Percentiles rank a stretch among this genome's conserved stretches.
phyloP scores from a whole-genome alignment of 2,113 vertebrate genomes.

The Cebidichthys violaceus region DNA sequence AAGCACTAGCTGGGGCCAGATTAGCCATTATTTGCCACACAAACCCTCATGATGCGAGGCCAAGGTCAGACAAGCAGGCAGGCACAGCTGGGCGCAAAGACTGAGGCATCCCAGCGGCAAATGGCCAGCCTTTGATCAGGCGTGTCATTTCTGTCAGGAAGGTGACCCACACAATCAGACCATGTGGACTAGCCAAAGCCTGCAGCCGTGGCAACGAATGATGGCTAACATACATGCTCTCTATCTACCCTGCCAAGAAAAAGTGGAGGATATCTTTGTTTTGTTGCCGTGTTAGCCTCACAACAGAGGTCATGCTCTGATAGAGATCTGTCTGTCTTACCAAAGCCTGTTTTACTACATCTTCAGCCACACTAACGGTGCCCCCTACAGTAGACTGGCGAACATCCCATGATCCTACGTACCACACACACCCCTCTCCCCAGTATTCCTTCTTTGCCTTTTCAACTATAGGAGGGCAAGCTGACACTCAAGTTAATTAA shows the following conservation, averaged over 20 bases:
- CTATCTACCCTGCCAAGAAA: constrained; percentile 18
- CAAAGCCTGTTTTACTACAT: constrained; percentile 21
- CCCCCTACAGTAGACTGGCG: constrained; percentile 42
- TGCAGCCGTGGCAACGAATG: constrained; percentile 10
- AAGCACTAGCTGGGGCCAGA: constrained; percentile 56
- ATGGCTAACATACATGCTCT: constrained; percentile 33
- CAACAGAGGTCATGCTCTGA: constrained; percentile 55
- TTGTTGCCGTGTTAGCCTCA: constrained; percentile 30
- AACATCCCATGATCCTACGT: constrained; percentile 52
- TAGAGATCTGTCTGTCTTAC: constrained; percentile 21
- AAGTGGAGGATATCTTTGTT: constrained; percentile 49
- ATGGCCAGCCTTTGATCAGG: constrained; percentile 79
- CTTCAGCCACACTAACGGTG: constrained; percentile 13
- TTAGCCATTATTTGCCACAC: constrained; percentile 74
- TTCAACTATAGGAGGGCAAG: constrained; percentile 54
- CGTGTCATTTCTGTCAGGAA: constrained; percentile 74
- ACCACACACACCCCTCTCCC: constrained; percentile 33
- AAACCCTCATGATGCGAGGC: constrained; percentile 60
- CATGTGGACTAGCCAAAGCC: constrained; percentile 39
- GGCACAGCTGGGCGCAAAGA: constrained; percentile 69
- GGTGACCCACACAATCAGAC: constrained; percentile 74
- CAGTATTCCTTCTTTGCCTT: constrained; percentile 39
- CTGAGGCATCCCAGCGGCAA: constrained; percentile 70
- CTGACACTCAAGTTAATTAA: constrained; percentile 81
- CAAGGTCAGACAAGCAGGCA: constrained; percentile 73